Base-by-base conservation (phyloP, 2,113 vertebrate species). In the Phasianus colchicus region DNA sequence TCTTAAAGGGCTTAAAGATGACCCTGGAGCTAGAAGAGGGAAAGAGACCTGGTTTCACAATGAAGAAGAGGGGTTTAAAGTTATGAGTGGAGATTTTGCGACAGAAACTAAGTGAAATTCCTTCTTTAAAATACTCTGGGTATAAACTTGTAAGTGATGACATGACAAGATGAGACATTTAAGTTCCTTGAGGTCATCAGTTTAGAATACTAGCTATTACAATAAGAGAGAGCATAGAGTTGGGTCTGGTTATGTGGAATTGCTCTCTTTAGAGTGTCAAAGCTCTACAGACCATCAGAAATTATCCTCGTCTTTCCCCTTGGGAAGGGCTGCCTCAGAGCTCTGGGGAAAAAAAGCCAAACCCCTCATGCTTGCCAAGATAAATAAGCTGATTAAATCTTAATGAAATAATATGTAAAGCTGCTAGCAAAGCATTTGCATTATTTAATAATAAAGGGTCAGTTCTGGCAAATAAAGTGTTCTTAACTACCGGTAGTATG, bases 1-100 rank as follows among this genome's bases (percentile, higher is more conserved):
- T 96, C 97, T 98, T 96, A 97, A 93, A 90, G 96, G 97, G 98
- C 98, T 99, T 98, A 98, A 90, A 88, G 65, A 95, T 98, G 98
- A 98, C 98, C 98, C 98, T 98, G 94, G 92, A 42, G 89, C 36
- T 34, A 73, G 93, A 75, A 94, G 90, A 85, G 63, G 92, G 89
- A 50, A 72, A 12, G 69, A 82, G 47, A n/a, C 67, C 50, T 88
- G 22, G 61, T 92, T 95, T 87, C 65, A 32, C 43, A 30, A 3
- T n/a, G 8, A 42, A 93, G 81, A 52, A 69, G 71, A 89, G 93
- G 89, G 42, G 83, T 95, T 90, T 58, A 48, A 60, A 60, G 50
- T 10, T 75, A 42, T 34, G 58, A 66, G 58, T 18, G 29, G 40
- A 83, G 32, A 9, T 10, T 74, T 89, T 80, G 42, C 80, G 65